These are phyloP conservation scores for Hypotaenidia okinawae DNA, from an alignment of 2,797 vertebrate species.

Conservation along the genomic window DNA sequence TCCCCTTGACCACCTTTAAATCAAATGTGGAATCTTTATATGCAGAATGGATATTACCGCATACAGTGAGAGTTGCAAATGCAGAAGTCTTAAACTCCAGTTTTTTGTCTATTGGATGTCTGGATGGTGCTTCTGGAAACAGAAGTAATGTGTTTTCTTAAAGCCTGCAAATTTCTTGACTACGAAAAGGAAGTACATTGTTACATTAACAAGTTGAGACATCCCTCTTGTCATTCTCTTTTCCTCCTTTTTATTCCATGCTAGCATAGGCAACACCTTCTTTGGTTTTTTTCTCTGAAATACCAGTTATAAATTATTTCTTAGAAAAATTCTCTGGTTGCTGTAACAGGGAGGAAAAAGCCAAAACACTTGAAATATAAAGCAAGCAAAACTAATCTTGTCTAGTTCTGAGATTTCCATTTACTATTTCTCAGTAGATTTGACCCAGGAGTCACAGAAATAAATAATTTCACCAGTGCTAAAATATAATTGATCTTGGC, in stretches of 20 bases:
- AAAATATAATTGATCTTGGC: background rate
- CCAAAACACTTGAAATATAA: background rate
- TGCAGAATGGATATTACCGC: background rate
- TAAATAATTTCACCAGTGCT: background rate
- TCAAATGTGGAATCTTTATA: background rate
- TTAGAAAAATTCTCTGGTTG: background rate
- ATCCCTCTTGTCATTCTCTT: background rate
- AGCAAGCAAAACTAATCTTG: background rate
- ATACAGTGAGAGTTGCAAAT: background rate
- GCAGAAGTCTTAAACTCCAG: background rate
- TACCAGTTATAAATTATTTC: background rate
- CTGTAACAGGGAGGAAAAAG: background rate
- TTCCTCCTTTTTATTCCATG: background rate
- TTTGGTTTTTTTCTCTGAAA: background rate
- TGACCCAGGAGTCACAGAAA: background rate
- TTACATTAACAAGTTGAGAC: background rate
- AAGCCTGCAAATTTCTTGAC: background rate
- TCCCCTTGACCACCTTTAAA: background rate
- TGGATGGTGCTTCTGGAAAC: background rate
- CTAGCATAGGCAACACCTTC: background rate
- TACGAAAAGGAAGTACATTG: background rate
- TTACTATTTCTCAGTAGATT: background rate
- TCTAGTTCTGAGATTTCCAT: background rate
- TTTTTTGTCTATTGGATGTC: background rate
- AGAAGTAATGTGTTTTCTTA: background rate